Evolutionary conservation across 2,797 vertebrate genomes (phyloP).

Genomic region (Gila robusta): DNA sequence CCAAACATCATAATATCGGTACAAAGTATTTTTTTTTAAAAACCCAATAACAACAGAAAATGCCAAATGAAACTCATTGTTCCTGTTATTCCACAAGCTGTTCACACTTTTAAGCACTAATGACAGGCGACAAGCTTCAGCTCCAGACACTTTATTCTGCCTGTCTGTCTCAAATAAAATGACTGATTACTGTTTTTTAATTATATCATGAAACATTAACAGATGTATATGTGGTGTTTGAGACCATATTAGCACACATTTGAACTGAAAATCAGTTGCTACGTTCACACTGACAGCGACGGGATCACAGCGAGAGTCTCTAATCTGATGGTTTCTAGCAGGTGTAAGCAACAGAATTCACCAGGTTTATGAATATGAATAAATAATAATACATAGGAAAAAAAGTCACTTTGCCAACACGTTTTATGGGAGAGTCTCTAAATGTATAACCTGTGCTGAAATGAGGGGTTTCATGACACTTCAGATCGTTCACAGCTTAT

Average conservation of each 20-base stretch:
- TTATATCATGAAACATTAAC: not conserved
- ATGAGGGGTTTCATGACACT: not conserved
- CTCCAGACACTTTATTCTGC: not conserved
- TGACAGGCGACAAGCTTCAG: not conserved
- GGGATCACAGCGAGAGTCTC: not conserved
- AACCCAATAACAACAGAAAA: not conserved
- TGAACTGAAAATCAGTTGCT: not conserved
- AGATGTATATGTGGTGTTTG: not conserved
- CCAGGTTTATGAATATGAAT: too few species aligned
- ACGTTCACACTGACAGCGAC: not conserved
- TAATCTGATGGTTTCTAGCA: not conserved
- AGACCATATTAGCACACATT: not conserved
- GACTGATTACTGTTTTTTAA: not conserved
- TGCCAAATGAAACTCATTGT: not conserved
- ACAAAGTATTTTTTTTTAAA: not conserved
- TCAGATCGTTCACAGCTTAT: not conserved
- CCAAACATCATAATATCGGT: not conserved
- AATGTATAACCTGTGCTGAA: not conserved
- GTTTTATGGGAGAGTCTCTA: not conserved
- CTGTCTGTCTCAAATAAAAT: not conserved
- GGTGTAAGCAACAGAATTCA: not conserved
- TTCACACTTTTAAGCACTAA: not conserved
- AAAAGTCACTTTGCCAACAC: not conserved
- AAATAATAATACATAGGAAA: not conserved
- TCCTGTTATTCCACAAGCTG: too few species aligned